Conservation (phyloP, 1,140 invertebrate species). For the Aphelenchoides fujianensis region DNA sequence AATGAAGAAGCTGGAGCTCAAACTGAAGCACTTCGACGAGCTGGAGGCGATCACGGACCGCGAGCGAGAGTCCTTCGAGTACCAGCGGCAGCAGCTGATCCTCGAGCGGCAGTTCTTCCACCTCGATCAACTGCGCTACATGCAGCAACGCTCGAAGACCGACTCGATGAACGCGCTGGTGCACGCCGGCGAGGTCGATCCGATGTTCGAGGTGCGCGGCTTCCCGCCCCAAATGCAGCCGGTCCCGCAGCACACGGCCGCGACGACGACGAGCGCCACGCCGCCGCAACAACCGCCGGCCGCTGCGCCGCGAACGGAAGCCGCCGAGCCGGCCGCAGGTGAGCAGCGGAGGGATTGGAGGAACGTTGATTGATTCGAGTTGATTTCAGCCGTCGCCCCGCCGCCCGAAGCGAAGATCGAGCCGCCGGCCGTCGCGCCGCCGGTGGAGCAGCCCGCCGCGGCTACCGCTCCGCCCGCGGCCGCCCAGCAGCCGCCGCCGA, state of each 20-base stretch:
- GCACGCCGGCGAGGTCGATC: conserved; percentile 71
- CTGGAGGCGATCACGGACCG: conserved; percentile 97
- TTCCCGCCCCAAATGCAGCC: conserved; percentile 51
- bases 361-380: not conserved
- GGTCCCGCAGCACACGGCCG: conserved; percentile 11
- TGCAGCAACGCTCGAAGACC: conserved; percentile 84
- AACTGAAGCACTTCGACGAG: conserved; percentile 95
- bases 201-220: conserved; percentile 58
- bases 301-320: not conserved
- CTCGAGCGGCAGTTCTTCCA: conserved; percentile 97
- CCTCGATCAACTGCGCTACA: conserved; percentile 90
- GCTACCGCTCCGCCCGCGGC: not conserved
- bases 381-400: conserved; percentile 16
- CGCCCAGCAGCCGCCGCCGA: conserved; percentile 14
- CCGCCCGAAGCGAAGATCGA: conserved; percentile 15
- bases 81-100: conserved; percentile 92
- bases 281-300: conserved; percentile 24
- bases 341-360: not conserved
- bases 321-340: not conserved
- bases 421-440: too few species aligned
- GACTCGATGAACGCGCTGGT: conserved; percentile 70
- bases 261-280: conserved; percentile 12
- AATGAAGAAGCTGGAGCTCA: conserved; percentile 90
- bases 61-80: conserved; percentile 89
- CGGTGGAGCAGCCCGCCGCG: too few species aligned